Base-by-base conservation (phyloP, 2,888 invertebrate species). In the Desoria tigrina region DNA sequence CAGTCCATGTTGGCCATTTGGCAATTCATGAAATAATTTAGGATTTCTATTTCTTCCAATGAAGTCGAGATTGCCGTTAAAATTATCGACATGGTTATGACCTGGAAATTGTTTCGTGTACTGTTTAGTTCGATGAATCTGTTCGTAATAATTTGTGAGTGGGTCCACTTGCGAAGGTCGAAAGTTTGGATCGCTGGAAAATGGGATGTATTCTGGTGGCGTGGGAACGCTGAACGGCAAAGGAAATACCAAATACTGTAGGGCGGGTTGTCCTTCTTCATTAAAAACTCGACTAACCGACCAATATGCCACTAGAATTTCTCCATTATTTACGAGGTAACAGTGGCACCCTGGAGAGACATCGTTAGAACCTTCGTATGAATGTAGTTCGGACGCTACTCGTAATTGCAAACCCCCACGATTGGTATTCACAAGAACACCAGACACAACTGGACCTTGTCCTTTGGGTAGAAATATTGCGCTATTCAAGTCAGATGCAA, bases 221-320 rank as follows among this genome's bases (percentile, higher is more conserved):
- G 76, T 73, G 14, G 76, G 76, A 7, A 66, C 71, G 37, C 62
- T 71, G 37, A 70, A 61, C 4, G 74, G 71, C 1, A 68, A 42
- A 9, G 74, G 71, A 32, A 73, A 74, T 45, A 76, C 71, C 6
- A 73, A 51, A 54, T 76, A 76, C 60, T 76, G 74, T 1, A 76
- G 61, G 1, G 72, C 68, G 1, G 71, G 69, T 23, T 73, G 65
- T 23, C 74, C 74, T 39, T 71, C 42, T 2, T 69, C 63, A 24
- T 72, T 65, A 11, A 67, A 28, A 39, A 72, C 68, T 37, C 72
- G 51, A 37, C 68, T 70, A 28, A 76, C 71, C 27, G 74, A 65
- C 74, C 74, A 76, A 42, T 76, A 76, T 0, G 76, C 74, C 59
- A 76, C 51, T 23, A 71, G 56, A 28, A 69, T 67, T 18, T 76